A percentile compares a stretch with the other conserved stretches of the same genome.
phyloP scores from a whole-genome alignment of 2,888 invertebrate species.

The Euplagia quadripunctaria region DNA sequence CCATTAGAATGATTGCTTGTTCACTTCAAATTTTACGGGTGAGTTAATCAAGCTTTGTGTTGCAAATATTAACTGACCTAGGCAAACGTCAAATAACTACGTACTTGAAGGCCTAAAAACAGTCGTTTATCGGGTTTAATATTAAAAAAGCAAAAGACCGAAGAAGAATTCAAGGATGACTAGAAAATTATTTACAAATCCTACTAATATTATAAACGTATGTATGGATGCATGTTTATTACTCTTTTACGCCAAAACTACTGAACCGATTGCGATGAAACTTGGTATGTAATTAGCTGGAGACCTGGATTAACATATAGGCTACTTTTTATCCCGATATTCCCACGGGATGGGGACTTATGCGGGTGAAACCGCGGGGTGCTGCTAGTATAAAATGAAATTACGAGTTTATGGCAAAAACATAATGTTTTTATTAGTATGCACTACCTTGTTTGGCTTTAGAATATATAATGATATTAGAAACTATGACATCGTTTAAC shows the following conservation, averaged over 20 bases:
- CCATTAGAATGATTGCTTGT: background rate
- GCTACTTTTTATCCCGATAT: no score
- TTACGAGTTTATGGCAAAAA: background rate
- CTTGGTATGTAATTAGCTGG: no score
- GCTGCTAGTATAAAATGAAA: background rate
- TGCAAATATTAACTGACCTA: background rate
- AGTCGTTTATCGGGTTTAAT: background rate
- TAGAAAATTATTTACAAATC: background rate
- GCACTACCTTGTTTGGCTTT: background rate
- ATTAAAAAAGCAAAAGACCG: background rate
- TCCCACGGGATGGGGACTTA: no score
- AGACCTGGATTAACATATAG: no score
- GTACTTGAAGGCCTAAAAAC: background rate
- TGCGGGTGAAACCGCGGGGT: no score
- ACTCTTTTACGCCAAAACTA: no score
- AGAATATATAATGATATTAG: conserved; percentile 12
- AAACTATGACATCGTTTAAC: conserved; percentile 18
- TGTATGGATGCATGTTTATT: no score
- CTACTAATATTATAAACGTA: no score
- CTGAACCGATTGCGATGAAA: no score
- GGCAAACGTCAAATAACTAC: background rate
- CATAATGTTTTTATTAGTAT: background rate
- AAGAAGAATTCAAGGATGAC: background rate
- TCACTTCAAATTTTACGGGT: background rate
- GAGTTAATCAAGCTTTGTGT: background rate